phyloP scores from a whole-genome alignment of 2,888 invertebrate species.

The Drosophila yooni region DNA sequence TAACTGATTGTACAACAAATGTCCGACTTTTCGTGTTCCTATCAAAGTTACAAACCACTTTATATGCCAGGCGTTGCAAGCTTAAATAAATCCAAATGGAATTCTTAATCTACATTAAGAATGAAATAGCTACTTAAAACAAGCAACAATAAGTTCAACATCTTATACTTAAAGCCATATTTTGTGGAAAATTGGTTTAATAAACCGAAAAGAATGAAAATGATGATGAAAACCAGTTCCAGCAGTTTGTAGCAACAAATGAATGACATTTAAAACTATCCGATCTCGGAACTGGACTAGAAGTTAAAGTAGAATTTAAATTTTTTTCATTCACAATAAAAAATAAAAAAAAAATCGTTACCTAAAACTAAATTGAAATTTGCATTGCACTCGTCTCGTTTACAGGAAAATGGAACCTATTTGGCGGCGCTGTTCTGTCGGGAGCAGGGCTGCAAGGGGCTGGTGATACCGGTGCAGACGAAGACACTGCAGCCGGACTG shows the following conservation, averaged over 20 bases:
- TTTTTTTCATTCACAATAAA: neutral
- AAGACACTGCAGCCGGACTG: constrained; percentile 87
- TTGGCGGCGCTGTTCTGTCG: constrained; percentile 85
- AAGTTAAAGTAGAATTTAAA: neutral
- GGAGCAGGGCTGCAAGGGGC: constrained; percentile 84
- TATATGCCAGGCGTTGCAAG: neutral
- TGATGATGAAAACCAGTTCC: neutral
- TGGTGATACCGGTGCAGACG: constrained; percentile 87
- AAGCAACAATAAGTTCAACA: neutral
- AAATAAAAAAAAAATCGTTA: neutral
- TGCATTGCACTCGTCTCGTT: neutral
- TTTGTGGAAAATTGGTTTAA: neutral
- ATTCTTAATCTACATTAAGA: neutral
- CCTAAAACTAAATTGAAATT: neutral
- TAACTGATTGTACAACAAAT: neutral
- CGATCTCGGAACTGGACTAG: no score
- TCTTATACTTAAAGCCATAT: neutral
- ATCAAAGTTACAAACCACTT: neutral
- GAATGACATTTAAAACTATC: neutral
- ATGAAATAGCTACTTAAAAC: neutral
- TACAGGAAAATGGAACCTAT: constrained; percentile 84
- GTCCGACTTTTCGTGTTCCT: neutral
- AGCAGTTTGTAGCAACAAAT: neutral
- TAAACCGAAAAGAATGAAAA: neutral
- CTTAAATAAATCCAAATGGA: neutral